Base-by-base conservation (phyloP, 2,888 invertebrate genomes). In the Philaethria dido region DNA sequence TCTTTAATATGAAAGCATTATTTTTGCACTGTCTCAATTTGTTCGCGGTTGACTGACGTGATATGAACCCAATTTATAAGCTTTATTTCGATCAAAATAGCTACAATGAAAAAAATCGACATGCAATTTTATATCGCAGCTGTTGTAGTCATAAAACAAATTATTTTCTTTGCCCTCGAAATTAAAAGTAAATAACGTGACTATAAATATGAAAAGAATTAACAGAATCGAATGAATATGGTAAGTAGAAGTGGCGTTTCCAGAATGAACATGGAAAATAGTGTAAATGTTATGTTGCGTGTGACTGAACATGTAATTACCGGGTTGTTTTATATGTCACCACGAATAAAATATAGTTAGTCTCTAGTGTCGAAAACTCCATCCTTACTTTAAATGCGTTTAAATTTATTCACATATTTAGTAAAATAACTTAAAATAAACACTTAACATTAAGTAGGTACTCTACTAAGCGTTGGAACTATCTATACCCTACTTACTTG, bases 21-120 rank as follows among this genome's bases (percentile, higher is more conserved):
- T 89, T 88, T 88, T 82, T 86, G 85, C 87, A 87, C 85, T 83
- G 87, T 85, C 88, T 89, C 89, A 88, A 90, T 90, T 88, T 87
- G 85, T 84, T 81, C 82, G 78, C 76, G 77, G 73, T 78, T 85
- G 86, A 85, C 77, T 84, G 88, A 86, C 87, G 81, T 81, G 84
- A 84, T 84, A 81, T 77, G 79, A 74, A 80, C 75, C 80, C 80
- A 77, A 84, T 83, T 83, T 83, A 78, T 80, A 73, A 77, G 74
- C 78, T 82, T 80, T 80, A 79, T 83, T 81, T 78, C 82, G 74
- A 74, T 77, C 73, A 74, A 75, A 76, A 69, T 70, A 74, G 71
- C 76, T 69, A 67, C 50, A 60, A 59, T 68, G 42, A 67, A 64
- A 71, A n/a, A 73, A 70, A 71, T 64, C 39, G 48, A 65, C 55